Evolutionary conservation across 2,797 vertebrate genomes (phyloP).

Genomic region (Sebastiscus albofasciatus): DNA sequence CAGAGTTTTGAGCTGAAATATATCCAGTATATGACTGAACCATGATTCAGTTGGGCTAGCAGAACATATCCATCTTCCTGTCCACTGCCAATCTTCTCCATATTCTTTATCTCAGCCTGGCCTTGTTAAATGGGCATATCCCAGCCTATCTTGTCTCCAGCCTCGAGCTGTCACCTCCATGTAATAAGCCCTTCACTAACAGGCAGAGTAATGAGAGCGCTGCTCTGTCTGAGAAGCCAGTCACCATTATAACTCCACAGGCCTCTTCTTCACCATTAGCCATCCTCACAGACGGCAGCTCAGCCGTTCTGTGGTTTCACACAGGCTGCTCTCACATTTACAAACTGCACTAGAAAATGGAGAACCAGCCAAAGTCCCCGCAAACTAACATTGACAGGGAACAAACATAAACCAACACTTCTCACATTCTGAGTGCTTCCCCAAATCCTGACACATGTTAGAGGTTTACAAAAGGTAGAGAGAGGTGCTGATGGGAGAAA

Average conservation of each 20-base stretch:
- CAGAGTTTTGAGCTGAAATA: neutral
- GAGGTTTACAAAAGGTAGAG: neutral
- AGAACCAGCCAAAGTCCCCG: neutral
- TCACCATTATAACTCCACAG: constrained; percentile 46
- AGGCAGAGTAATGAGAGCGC: constrained; percentile 50
- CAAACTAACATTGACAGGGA: neutral
- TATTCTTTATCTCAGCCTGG: constrained; percentile 38
- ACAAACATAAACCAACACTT: constrained; percentile 1
- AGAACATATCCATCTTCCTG: constrained; percentile 47
- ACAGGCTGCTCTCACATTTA: constrained; percentile 4
- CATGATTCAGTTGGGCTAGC: constrained; percentile 36
- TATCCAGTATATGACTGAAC: neutral
- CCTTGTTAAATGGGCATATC: constrained; percentile 50
- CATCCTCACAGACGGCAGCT: constrained; percentile 14
- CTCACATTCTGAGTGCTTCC: neutral
- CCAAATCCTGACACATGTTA: constrained; percentile 26
- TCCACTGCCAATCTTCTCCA: constrained; percentile 22
- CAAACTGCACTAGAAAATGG: neutral
- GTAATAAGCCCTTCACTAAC: constrained; percentile 48
- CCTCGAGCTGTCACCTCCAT: constrained; percentile 50
- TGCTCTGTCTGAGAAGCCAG: constrained; percentile 41
- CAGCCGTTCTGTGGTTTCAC: constrained; percentile 10
- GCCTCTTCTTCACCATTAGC: constrained; percentile 50
- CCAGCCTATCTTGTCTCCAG: constrained; percentile 42
- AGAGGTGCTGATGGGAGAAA: neutral